Conservation (phyloP, 2,113 vertebrate genomes). For the Dicaeum eximium region DNA sequence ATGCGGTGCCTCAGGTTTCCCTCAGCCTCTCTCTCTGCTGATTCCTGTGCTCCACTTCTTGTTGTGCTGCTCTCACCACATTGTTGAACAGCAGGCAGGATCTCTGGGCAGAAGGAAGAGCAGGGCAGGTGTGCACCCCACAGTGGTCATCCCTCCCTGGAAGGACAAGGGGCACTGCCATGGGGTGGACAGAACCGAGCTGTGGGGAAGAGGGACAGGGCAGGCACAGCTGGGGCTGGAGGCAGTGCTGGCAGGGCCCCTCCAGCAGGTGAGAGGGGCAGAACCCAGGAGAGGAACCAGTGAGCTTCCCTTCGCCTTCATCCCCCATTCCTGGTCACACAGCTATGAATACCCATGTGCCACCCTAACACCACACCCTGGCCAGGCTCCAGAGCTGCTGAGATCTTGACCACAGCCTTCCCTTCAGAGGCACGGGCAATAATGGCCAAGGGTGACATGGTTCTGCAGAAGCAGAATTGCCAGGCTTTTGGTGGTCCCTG, state of each 20-base stretch:
- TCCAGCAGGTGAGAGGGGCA: background rate
- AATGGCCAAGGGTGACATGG: background rate
- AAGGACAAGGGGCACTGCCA: background rate
- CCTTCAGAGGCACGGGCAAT: background rate
- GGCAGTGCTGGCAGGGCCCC: background rate
- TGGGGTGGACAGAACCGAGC: background rate
- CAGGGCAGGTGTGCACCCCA: background rate
- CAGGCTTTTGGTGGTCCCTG: too few relatives aligned
- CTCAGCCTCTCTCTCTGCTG: background rate
- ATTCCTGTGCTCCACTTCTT: background rate
- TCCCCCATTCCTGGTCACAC: background rate
- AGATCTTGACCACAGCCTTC: background rate
- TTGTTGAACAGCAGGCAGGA: background rate
- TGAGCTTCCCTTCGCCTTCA: background rate
- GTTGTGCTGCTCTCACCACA: background rate
- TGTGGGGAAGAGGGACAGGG: background rate
- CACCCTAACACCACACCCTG: background rate
- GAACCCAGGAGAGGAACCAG: background rate
- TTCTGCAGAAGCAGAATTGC: background rate
- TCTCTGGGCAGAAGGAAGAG: background rate
- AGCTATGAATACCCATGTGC: background rate
- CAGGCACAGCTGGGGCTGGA: background rate
- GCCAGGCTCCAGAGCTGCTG: background rate
- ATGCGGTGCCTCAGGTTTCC: background rate
- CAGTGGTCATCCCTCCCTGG: background rate